These are phyloP conservation scores for Ametastegia equiseti DNA, from an alignment of 2,888 invertebrate genomes.

Conservation along the genomic window DNA sequence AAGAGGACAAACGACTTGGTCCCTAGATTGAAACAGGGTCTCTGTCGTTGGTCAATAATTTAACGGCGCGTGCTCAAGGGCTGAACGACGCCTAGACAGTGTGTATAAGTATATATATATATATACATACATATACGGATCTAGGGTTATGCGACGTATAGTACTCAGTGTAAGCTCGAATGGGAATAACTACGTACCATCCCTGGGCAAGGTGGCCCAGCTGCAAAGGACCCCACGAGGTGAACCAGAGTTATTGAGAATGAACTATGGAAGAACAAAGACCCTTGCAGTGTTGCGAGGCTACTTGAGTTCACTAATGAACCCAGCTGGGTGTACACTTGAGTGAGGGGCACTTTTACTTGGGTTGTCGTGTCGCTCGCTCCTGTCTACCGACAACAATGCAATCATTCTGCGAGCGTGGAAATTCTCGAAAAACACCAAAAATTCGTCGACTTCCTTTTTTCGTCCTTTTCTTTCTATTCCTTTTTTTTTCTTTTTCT, in stretches of 20 bases:
- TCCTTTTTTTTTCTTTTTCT: not conserved
- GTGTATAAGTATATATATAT: not conserved
- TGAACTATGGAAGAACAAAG: constrained; percentile 58
- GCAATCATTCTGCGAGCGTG: constrained; percentile 14
- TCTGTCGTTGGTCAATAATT: constrained; percentile 33
- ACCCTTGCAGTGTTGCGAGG: constrained; percentile 60
- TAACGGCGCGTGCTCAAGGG: constrained; percentile 50
- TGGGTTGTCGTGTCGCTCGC: constrained; percentile 42
- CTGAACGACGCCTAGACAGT: constrained; percentile 19
- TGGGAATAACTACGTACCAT: constrained; percentile 15
- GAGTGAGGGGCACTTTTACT: constrained; percentile 71
- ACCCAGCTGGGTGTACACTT: constrained; percentile 66
- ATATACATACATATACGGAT: not conserved
- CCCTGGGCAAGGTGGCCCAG: not conserved
- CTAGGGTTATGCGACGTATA: not conserved
- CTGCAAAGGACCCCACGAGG: not conserved
- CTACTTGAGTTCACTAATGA: constrained; percentile 70
- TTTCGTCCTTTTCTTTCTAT: not conserved
- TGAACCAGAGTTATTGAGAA: constrained; percentile 26
- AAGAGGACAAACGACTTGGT: not conserved
- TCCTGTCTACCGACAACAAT: constrained; percentile 44
- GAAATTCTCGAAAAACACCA: not conserved
- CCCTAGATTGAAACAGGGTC: not conserved
- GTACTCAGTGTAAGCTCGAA: not conserved
- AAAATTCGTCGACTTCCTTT: not conserved